These are phyloP conservation scores for Diadophis punctatus DNA, from an alignment of 2,113 vertebrate species.

Conservation along the genomic window DNA sequence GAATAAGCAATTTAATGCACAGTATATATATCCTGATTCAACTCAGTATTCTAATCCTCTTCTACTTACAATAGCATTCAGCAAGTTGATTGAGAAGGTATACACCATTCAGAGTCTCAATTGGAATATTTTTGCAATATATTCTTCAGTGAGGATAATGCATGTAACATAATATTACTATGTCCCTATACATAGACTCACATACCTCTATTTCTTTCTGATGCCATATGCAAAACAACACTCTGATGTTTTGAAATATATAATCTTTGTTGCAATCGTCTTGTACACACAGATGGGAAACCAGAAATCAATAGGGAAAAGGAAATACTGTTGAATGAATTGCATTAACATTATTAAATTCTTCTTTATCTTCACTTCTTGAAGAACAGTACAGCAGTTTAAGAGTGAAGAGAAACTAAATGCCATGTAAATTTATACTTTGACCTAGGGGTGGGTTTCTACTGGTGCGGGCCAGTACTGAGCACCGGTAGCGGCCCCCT, in stretches of 20 bases:
- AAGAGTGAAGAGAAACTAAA: conserved; percentile 16
- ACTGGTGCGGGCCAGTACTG: too few relatives aligned
- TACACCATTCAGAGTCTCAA: conserved; percentile 70
- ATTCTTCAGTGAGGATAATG: conserved; percentile 62
- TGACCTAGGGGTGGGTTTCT: too few relatives aligned
- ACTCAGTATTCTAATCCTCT: conserved; percentile 71
- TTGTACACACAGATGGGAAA: conserved; percentile 52
- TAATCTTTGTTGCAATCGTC: conserved; percentile 41
- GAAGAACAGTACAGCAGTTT: conserved; percentile 19
- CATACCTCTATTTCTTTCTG: conserved; percentile 51
- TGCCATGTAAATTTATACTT: conserved; percentile 5
- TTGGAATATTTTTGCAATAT: conserved; percentile 64
- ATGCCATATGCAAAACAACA: conserved; percentile 62
- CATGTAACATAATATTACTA: conserved; percentile 72
- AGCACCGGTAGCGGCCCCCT: too few relatives aligned
- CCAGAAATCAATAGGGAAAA: conserved; percentile 31
- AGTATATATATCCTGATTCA: conserved; percentile 70
- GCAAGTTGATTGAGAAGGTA: conserved; percentile 69
- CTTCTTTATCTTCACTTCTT: conserved; percentile 30
- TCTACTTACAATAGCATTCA: conserved; percentile 69
- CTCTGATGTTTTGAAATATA: conserved; percentile 51
- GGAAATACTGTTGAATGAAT: conserved; percentile 22
- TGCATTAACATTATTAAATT: conserved; percentile 45
- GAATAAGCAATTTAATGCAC: conserved; percentile 76
- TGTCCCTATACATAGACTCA: conserved; percentile 52